phyloP scores from a whole-genome alignment of 53 echinoderm and acorn worm genomes.

The Hippasteria phrygiana region DNA sequence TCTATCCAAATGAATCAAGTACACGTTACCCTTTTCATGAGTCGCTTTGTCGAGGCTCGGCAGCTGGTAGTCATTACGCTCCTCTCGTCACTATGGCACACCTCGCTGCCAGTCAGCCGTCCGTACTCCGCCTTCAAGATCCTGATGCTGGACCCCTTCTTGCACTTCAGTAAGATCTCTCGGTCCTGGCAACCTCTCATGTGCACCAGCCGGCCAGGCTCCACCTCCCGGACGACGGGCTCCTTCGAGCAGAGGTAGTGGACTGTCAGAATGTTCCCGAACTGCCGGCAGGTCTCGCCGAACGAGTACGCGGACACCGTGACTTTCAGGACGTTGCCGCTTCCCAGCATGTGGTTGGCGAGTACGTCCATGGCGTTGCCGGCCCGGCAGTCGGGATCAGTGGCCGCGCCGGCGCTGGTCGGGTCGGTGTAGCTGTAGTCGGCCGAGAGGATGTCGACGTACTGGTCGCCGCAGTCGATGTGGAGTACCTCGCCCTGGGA shows the following conservation, averaged over 20 bases:
- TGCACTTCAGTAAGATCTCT: constrained; percentile 22
- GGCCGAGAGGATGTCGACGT: constrained; percentile 26
- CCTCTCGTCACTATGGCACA: background rate
- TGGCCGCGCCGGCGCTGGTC: constrained; percentile 18
- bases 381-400: constrained; percentile 28
- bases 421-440: constrained; percentile 21
- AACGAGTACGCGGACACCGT: constrained; percentile 12
- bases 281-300: constrained; percentile 29
- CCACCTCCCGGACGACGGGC: constrained; percentile 23
- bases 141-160: constrained; percentile 13
- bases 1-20: background rate
- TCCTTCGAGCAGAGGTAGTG: background rate
- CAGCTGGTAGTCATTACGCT: constrained; percentile 17
- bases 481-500: constrained; percentile 40
- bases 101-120: constrained; percentile 27
- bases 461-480: constrained; percentile 57
- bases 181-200: constrained; percentile 34
- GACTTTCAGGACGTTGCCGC: background rate
- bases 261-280: constrained; percentile 18
- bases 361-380: constrained; percentile 29
- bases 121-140: constrained; percentile 44
- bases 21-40: constrained; percentile 16
- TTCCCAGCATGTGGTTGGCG: constrained; percentile 16
- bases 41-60: background rate
- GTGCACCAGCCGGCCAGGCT: constrained; percentile 21